phyloP scores from a whole-genome alignment of 2,888 invertebrate species.

The Pyralis farinalis region DNA sequence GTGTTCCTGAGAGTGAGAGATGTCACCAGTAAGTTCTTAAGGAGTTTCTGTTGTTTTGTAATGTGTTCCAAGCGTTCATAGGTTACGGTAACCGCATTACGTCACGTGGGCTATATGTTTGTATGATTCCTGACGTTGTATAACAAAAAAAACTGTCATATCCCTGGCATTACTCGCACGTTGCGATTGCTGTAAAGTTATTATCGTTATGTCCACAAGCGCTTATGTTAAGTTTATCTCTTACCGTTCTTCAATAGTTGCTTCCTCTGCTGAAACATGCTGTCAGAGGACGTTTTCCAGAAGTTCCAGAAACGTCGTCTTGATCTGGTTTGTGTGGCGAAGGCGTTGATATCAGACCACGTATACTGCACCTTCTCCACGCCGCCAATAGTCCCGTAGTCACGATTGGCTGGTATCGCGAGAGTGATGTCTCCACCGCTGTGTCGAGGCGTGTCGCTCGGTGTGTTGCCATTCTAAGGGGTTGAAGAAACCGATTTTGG shows the following conservation, averaged over 20 bases:
- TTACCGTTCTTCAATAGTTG: conserved; percentile 89
- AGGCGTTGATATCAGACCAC: conserved; percentile 90
- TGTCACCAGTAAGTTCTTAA: too few relatives aligned
- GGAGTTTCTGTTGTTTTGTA: too few relatives aligned
- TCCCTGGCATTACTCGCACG: too few relatives aligned
- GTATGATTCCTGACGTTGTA: too few relatives aligned
- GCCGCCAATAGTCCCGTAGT: conserved; percentile 65
- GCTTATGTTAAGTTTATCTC: too few relatives aligned
- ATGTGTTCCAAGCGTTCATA: too few relatives aligned
- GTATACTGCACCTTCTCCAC: conserved; percentile 84
- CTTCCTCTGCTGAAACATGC: conserved; percentile 80
- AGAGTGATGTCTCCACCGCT: conserved; percentile 56
- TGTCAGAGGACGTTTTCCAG: conserved; percentile 54
- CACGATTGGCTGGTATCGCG: conserved; percentile 44
- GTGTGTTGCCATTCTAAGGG: conserved; percentile 51
- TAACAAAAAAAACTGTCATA: too few relatives aligned
- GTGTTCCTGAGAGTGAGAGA: too few relatives aligned
- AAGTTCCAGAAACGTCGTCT: conserved; percentile 69
- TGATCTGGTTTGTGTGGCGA: conserved; percentile 80
- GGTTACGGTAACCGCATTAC: too few relatives aligned
- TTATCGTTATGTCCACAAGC: too few relatives aligned
- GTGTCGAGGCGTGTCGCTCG: conserved; percentile 46
- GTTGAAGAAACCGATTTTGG: conserved; percentile 6
- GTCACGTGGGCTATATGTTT: too few relatives aligned
- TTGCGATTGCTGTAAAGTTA: too few relatives aligned